Conservation (phyloP, 2,113 vertebrate species). For the Cryptomyrus ogoouensis region DNA sequence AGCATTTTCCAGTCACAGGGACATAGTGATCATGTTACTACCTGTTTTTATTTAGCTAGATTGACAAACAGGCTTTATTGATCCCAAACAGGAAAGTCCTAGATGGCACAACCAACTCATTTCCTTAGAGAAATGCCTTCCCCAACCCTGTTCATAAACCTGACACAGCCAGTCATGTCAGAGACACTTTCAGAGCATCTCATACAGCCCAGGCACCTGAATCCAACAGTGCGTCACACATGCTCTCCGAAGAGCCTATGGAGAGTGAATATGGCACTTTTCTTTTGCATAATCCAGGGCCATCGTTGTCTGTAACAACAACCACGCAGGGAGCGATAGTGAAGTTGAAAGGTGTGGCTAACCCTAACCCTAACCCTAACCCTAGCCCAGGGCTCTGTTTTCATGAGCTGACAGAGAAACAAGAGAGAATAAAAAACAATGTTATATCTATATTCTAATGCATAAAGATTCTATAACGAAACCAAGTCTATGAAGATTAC, state of each 20-base stretch:
- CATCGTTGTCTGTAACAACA: background rate
- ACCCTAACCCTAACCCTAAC: background rate
- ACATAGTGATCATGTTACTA: background rate
- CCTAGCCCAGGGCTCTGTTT: background rate
- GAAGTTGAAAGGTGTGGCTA: background rate
- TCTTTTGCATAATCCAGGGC: background rate
- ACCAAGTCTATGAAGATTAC: background rate
- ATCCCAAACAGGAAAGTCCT: background rate
- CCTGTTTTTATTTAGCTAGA: background rate
- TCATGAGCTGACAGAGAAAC: background rate
- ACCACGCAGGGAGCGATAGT: background rate
- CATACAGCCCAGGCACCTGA: background rate
- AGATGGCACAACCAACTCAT: background rate
- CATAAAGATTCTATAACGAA: background rate
- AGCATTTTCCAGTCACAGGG: background rate
- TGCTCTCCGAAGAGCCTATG: background rate
- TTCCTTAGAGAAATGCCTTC: background rate
- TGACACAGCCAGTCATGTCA: background rate
- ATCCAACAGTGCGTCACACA: background rate
- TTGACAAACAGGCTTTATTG: background rate
- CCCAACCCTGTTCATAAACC: background rate
- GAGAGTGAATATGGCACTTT: background rate
- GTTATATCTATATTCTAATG: background rate
- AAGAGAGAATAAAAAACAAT: background rate
- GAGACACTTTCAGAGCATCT: background rate